phyloP scores from a whole-genome alignment of 2,113 vertebrate species.

The Antigone vipio region DNA sequence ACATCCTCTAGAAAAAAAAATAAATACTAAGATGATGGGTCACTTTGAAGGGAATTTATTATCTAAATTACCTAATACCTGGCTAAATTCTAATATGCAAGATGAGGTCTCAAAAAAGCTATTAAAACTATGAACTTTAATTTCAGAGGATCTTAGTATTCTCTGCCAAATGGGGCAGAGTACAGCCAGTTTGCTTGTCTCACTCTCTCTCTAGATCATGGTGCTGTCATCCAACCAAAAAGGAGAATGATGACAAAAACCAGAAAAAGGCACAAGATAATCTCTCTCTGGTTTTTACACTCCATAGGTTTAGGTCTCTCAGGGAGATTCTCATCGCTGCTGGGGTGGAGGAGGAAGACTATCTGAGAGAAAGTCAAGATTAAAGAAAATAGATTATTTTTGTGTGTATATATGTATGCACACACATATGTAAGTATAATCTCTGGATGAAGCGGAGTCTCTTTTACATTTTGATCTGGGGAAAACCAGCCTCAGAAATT shows the following conservation, averaged over 20 bases:
- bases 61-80: constrained; percentile 78
- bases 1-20: constrained; percentile 71
- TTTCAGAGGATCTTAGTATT: constrained; percentile 37
- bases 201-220: constrained; percentile 44
- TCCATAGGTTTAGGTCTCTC: constrained; percentile 6
- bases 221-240: constrained; percentile 48
- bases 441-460: neutral
- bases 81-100: constrained; percentile 70
- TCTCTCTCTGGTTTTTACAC: constrained; percentile 30
- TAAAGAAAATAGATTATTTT: neutral
- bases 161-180: constrained; percentile 56
- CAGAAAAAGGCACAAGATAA: constrained; percentile 38
- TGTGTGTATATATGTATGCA: neutral
- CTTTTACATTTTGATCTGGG: neutral
- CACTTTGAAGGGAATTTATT: constrained; percentile 77
- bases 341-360: neutral
- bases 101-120: constrained; percentile 65
- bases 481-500: constrained; percentile 5
- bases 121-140: constrained; percentile 70
- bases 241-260: constrained; percentile 27
- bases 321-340: neutral
- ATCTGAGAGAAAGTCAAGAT: neutral
- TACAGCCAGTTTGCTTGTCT: constrained; percentile 44
- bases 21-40: constrained; percentile 73
- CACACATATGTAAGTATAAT: neutral